Conservation (phyloP, 1,140 invertebrate genomes). For the Ceratitis capitata region DNA sequence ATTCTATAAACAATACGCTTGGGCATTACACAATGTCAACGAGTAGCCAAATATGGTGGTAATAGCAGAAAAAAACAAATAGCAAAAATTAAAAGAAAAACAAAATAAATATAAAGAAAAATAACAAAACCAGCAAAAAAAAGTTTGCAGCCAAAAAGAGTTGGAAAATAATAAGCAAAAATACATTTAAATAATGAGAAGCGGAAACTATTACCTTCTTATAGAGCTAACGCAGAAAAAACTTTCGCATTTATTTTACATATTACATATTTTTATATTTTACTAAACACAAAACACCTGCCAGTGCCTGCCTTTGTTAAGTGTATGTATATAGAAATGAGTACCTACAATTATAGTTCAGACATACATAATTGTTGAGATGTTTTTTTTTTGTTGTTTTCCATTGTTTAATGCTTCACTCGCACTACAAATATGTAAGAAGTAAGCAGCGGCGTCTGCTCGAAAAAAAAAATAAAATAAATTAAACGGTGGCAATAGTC, state of each 20-base stretch:
- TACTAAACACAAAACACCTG: too few species aligned
- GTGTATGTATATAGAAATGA: background rate
- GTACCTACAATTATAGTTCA: too few species aligned
- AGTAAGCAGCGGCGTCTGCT: background rate
- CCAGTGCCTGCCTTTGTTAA: background rate
- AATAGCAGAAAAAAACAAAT: background rate
- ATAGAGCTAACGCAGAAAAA: background rate
- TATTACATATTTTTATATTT: too few species aligned
- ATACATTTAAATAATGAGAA: constrained; percentile 8
- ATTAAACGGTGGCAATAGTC: background rate
- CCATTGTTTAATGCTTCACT: background rate
- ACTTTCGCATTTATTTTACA: constrained; percentile 1
- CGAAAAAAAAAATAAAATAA: too few species aligned
- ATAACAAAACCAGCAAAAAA: background rate
- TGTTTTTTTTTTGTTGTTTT: background rate
- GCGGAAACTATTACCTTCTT: constrained; percentile 29
- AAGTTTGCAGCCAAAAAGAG: background rate
- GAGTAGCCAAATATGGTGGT: background rate
- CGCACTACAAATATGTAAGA: background rate
- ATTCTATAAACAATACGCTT: background rate
- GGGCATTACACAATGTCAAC: background rate
- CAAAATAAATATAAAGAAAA: background rate
- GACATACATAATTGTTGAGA: background rate
- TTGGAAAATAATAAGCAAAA: background rate
- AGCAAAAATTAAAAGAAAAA: background rate